A percentile compares a stretch with the other conserved stretches of the same genome.
Evolutionary conservation across 1,140 invertebrate genomes (phyloP).

Genomic region (Eumaeus atala): DNA sequence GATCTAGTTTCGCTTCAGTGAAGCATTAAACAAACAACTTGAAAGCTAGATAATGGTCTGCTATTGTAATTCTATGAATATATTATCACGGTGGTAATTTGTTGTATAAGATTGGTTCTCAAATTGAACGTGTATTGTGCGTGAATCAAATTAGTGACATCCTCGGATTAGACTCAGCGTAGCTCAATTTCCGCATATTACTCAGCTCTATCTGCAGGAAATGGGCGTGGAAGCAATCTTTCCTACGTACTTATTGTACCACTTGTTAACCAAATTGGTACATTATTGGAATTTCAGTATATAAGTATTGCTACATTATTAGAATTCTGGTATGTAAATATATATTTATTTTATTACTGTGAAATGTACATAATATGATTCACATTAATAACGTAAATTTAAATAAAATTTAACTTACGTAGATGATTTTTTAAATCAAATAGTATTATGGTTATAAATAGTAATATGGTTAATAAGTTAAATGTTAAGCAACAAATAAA

Average conservation of each 20-base stretch:
- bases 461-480: too few relatives aligned
- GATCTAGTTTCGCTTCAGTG: too few relatives aligned
- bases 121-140: slow-evolving; percentile 18
- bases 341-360: too few relatives aligned
- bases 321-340: background rate
- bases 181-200: slow-evolving; percentile 33
- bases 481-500: too few relatives aligned
- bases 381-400: too few relatives aligned
- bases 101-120: background rate
- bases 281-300: background rate
- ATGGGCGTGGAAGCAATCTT: slow-evolving; percentile 13
- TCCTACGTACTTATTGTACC: background rate
- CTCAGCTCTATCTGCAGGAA: slow-evolving; percentile 27
- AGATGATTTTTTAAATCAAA: too few relatives aligned
- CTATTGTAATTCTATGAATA: slow-evolving; percentile 3
- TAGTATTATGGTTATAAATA: too few relatives aligned
- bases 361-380: too few relatives aligned
- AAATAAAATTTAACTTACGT: too few relatives aligned
- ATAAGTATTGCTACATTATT: background rate
- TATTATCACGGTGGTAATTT: background rate
- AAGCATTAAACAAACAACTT: too few relatives aligned
- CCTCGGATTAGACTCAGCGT: slow-evolving; percentile 33
- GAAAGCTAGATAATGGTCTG: too few relatives aligned
- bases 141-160: slow-evolving; percentile 42
- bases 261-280: background rate